These are phyloP conservation scores for Rhimphoctona megacephalus DNA, from an alignment of 2,888 invertebrate species.

Conservation along the genomic window DNA sequence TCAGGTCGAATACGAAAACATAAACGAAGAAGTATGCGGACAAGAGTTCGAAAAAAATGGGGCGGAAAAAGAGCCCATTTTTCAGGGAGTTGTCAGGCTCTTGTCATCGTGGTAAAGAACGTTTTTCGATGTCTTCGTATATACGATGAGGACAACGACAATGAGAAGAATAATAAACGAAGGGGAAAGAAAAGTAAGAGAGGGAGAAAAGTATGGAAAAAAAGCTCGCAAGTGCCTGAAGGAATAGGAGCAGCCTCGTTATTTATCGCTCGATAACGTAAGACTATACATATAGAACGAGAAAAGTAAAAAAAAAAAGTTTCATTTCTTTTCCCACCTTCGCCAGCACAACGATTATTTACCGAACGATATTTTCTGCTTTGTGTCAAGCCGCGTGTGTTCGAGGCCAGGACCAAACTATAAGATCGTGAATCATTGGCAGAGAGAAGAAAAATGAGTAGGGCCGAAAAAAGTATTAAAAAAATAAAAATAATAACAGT, in stretches of 20 bases:
- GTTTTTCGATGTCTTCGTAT: conserved; percentile 12
- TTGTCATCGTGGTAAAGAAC: conserved; percentile 15
- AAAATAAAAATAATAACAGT: neutral
- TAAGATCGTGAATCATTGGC: conserved; percentile 24
- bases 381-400: conserved; percentile 7
- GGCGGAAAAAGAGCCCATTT: conserved; percentile 11
- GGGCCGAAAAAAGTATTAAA: neutral
- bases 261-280: conserved; percentile 49
- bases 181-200: neutral
- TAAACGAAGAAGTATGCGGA: neutral
- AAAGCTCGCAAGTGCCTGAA: conserved; percentile 31
- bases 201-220: neutral
- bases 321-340: conserved; percentile 4
- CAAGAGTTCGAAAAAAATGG: neutral
- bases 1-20: neutral
- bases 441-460: neutral
- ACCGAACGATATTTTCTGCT: conserved; percentile 24
- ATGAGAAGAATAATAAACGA: conserved; percentile 19
- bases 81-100: conserved; percentile 12
- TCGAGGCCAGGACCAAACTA: neutral
- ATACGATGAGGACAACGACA: conserved; percentile 8
- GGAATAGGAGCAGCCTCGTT: conserved; percentile 24
- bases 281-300: neutral
- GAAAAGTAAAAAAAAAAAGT: neutral
- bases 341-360: neutral